Evolutionary conservation across 2,113 vertebrate genomes (phyloP), one percentile per base, ranked within the genome.

Genomic region (Ictalurus furcatus): DNA sequence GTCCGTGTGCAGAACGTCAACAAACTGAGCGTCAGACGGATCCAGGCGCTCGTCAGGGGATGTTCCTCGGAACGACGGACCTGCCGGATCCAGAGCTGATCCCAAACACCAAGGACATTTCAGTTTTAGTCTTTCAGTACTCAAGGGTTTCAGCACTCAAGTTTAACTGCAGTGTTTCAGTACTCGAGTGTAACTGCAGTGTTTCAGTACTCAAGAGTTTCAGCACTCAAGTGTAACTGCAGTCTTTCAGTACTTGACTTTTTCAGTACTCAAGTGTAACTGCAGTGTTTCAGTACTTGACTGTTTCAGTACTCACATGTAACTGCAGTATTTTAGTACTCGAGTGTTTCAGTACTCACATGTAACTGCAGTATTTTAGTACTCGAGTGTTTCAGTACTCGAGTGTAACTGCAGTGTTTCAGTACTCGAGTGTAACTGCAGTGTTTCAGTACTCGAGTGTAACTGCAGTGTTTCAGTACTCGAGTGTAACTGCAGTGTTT

Each of bases 1-100:
- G 89, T 99, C 97, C 34, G 97, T 96, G 94, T 99, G 98, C n/a
- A 99, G 93, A 2, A 95, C 97, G 71, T 99, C 98, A 67, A 99
- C 97, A 94, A 99, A 97, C 81, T 95, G 92, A 0, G 98, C 98
- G 58, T 99, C 98, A 0, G 91, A 93, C 2, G 89, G 90, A 94
- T 98, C 96, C 92, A 99, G 93, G 65, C 97, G 96, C 0, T 85
- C 2, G 13, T 95, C 89, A 12, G 91, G 89, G 4, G 93, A 73
- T 1, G 85, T 91, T 21, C 88, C 85, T 40, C 92, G 96, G 91
- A 98, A 99, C 0, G 14, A 79, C 44, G 98, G 98, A 12, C 98
- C 98, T 0, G 98, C 98, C 76, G 98, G 96, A 91, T 99, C 98
- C 93, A 99, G 95, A 87, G 96, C 98, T 99, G 91, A 89, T 17